Evolutionary conservation across 2,113 vertebrate genomes (phyloP), one percentile per base, ranked within the genome.

Genomic region (Capreolus pygargus): DNA sequence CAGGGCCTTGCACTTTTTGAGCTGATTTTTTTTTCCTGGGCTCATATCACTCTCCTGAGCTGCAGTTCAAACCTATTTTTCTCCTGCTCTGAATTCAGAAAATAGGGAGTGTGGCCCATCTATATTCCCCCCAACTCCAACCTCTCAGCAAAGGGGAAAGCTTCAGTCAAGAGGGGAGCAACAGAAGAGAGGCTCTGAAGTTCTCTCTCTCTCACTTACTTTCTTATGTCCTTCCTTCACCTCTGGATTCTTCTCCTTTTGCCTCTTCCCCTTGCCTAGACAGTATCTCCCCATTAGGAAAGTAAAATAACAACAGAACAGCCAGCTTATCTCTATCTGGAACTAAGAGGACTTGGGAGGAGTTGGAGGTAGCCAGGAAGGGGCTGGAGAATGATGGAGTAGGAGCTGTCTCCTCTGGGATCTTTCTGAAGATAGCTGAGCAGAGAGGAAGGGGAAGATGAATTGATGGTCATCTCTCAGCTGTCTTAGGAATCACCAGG

Each of bases 11-110:
- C 4, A 47, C 33, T 61, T 6, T 74, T 50, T 52, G 47, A 92
- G 14, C 86, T 50, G 43, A 30, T 58, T 58, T 50, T 91, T 96
- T 95, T 83, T 25, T 70, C 55, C 87, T 23, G 67, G 76, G 84
- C 67, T 88, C 13, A 86, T 52, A 39, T 79, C 19, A 55, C 52
- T 86, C 78, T 94, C 36, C 70, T 84, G 16, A 39, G 58, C 58
- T 93, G 57, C 79, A 54, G 64, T 60, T 70, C 79, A 91, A 67
- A 45, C 15, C 76, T 97, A 25, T 86, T 95, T 94, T 94, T 64
- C 81, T 94, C 43, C 52, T 88, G 45, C 50, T 95, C 93, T 92
- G 76, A 90, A 79, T 88, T 92, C 74, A 95, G 91, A 86, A 96
- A 74, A 70, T n/a, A 95, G 28, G 70, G 30, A 58, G 39, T 52